Base-by-base conservation (phyloP, 1,140 invertebrate species). In the Steinernema feltiae region DNA sequence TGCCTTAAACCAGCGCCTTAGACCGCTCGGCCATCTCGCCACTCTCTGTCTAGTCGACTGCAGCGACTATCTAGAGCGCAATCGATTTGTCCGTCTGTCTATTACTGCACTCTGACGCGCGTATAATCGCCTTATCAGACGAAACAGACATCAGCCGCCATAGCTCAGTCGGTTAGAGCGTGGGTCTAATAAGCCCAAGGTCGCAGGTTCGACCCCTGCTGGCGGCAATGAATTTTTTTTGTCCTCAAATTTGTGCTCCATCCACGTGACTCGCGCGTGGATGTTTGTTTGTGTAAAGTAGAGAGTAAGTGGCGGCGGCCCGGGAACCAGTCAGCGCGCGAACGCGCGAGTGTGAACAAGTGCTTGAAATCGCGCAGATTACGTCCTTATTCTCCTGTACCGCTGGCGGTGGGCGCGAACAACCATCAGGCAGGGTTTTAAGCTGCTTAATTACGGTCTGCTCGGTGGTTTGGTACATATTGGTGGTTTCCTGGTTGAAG, bases 1-100 rank as follows among this genome's bases (percentile, higher is more conserved):
- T 94, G 93, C 93, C 93, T 94, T 93, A 95, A 94, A 94, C 93
- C 93, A 94, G 92, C 93, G 93, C 93, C 93, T 94, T 94, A 41
- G 35, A 41, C 35, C 35, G n/a, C n/a, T n/a, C n/a, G n/a, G n/a
- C n/a, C n/a, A n/a, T n/a, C n/a, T n/a, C n/a, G n/a, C n/a, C n/a
- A n/a, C n/a, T n/a, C n/a, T n/a, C n/a, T n/a, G n/a, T n/a, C n/a
- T n/a, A n/a, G n/a, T n/a, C n/a, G n/a, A n/a, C n/a, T n/a, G n/a
- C n/a, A n/a, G n/a, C n/a, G n/a, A n/a, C n/a, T n/a, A n/a, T n/a
- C n/a, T n/a, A n/a, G n/a, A n/a, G n/a, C n/a, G n/a, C n/a, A n/a
- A n/a, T n/a, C n/a, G n/a, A n/a, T n/a, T n/a, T n/a, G n/a, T n/a
- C n/a, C n/a, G n/a, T n/a, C n/a, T n/a, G n/a, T n/a, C n/a, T n/a